Percentiles rank a stretch among this genome's conserved stretches.
Conservation (phyloP, 2,113 vertebrate genomes). For the Crotalus horridus region DNA sequence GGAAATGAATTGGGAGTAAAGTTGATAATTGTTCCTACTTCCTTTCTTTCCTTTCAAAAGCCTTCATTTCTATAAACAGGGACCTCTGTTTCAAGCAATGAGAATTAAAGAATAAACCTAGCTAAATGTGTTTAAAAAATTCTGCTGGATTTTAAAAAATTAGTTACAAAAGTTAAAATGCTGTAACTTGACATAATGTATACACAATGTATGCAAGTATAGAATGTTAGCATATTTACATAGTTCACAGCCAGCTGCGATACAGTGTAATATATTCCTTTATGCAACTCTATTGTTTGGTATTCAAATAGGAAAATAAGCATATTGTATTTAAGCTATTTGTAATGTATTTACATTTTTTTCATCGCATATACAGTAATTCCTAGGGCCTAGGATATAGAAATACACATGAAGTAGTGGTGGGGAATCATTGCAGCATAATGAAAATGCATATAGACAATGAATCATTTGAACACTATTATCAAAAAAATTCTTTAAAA, state of each 20-base stretch:
- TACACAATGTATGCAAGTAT: neutral
- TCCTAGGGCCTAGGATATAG: neutral
- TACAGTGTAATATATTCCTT: neutral
- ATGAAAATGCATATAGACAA: neutral
- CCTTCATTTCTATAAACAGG: neutral
- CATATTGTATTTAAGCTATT: neutral
- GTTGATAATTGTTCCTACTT: conserved; percentile 4
- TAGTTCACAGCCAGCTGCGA: neutral
- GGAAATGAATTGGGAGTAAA: neutral
- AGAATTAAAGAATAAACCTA: neutral
- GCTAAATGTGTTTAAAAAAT: neutral
- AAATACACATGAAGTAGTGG: neutral
- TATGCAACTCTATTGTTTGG: neutral
- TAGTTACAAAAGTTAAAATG: neutral
- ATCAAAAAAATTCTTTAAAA: neutral
- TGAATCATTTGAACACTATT: neutral
- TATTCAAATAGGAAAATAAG: neutral
- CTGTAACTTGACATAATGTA: neutral
- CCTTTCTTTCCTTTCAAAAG: neutral
- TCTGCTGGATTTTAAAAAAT: neutral
- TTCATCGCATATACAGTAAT: neutral
- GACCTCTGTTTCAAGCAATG: neutral
- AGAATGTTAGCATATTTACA: neutral
- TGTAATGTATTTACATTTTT: neutral
- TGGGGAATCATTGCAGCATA: neutral